Evolutionary conservation across 2,888 invertebrate species (phyloP).

Genomic region (Cryptus armator): DNA sequence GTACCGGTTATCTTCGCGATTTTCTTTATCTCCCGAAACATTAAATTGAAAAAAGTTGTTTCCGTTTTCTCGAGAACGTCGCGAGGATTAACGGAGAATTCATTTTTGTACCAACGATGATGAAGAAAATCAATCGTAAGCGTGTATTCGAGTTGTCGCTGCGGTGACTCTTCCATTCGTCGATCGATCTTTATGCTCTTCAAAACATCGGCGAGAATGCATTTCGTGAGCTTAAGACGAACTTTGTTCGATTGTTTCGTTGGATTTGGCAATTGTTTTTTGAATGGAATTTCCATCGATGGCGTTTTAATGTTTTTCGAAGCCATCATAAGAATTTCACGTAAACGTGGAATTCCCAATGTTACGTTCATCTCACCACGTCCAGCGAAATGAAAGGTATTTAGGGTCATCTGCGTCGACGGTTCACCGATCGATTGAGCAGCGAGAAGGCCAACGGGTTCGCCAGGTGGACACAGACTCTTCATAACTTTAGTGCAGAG

Average conservation of each 20-base stretch:
- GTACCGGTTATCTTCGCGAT: slow-evolving; percentile 87
- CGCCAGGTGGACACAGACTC: slow-evolving; percentile 95
- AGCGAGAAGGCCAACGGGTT: slow-evolving; percentile 97
- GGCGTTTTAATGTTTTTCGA: slow-evolving; percentile 98
- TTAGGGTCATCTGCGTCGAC: slow-evolving; percentile 99
- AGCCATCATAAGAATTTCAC: slow-evolving; percentile 99
- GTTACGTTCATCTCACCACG: slow-evolving; percentile 99
- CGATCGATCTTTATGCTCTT: slow-evolving; percentile 89
- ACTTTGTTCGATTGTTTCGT: slow-evolving; percentile 89
- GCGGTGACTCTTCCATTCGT: slow-evolving; percentile 87
- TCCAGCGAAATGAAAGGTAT: slow-evolving; percentile 99
- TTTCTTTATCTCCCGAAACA: slow-evolving; percentile 89
- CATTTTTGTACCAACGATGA: slow-evolving; percentile 90
- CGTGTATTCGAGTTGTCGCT: slow-evolving; percentile 88
- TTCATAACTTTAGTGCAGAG: slow-evolving; percentile 92
- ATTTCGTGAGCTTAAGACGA: slow-evolving; percentile 90
- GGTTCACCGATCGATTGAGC: slow-evolving; percentile 99
- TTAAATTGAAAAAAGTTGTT: slow-evolving; percentile 88
- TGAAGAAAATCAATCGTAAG: slow-evolving; percentile 92
- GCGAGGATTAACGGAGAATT: slow-evolving; percentile 90
- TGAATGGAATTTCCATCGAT: slow-evolving; percentile 97
- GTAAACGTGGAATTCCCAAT: slow-evolving; percentile 98
- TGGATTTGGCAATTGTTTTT: slow-evolving; percentile 85
- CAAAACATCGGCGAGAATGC: slow-evolving; percentile 92
- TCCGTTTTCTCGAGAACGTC: slow-evolving; percentile 92